phyloP scores from a whole-genome alignment of 2,113 vertebrate genomes.

The Plestiodon gilberti region DNA sequence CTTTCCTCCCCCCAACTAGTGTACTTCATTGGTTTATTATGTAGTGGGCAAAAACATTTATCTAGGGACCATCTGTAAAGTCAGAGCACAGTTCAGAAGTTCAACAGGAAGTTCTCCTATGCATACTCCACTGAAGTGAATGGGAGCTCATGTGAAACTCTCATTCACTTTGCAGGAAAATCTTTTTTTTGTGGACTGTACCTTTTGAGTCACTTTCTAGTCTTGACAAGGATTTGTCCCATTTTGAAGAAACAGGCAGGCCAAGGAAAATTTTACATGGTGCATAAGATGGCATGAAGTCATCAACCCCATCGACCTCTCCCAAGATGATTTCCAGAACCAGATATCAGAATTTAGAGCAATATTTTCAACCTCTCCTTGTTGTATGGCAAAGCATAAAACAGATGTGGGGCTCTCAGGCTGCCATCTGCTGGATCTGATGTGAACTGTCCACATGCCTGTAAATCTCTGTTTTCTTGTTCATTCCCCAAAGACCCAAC shows the following conservation, averaged over 20 bases:
- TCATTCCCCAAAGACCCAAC: too few relatives aligned
- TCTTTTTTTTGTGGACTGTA: background rate
- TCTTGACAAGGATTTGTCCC: background rate
- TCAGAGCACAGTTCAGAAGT: background rate
- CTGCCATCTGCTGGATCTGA: constrained; percentile 31
- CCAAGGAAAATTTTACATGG: background rate
- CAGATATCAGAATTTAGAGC: background rate
- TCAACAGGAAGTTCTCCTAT: background rate
- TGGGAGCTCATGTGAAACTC: background rate
- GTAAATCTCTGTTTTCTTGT: background rate
- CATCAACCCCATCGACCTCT: background rate
- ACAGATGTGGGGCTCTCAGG: constrained; percentile 12
- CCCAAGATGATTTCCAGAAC: too few relatives aligned
- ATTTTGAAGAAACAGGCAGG: background rate
- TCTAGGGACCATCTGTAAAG: background rate
- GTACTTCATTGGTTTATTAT: too few relatives aligned
- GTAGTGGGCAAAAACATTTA: too few relatives aligned
- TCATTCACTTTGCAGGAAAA: background rate
- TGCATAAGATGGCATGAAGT: background rate
- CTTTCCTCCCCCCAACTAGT: background rate
- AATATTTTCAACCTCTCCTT: background rate
- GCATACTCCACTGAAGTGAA: too few relatives aligned
- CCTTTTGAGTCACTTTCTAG: background rate
- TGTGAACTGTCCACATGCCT: background rate
- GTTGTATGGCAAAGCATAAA: background rate